These are phyloP conservation scores for Xestobium rufovillosum DNA, from an alignment of 2,888 invertebrate species.

Conservation along the genomic window DNA sequence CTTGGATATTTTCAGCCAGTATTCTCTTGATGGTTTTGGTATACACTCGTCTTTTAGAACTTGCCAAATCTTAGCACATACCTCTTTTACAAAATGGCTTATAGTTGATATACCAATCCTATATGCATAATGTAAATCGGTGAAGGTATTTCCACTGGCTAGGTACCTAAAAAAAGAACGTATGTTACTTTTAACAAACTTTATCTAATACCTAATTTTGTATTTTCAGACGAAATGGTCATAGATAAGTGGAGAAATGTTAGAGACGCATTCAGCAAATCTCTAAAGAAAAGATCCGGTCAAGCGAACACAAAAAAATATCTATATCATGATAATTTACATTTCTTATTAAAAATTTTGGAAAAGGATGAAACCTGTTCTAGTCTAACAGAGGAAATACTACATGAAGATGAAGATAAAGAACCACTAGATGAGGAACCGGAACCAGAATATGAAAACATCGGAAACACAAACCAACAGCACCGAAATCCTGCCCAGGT, in stretches of 20 bases:
- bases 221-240: conserved; percentile 1
- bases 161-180: conserved; percentile 13
- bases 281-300: conserved; percentile 2
- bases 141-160: conserved; percentile 12
- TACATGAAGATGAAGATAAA: background rate
- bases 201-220: background rate
- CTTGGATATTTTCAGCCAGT: conserved; percentile 4
- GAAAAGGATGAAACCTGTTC: conserved; percentile 1
- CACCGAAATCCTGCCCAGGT: background rate
- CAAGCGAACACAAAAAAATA: conserved; percentile 1
- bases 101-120: conserved; percentile 12
- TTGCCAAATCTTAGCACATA: conserved; percentile 8
- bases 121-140: conserved; percentile 14
- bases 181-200: too few species aligned
- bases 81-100: conserved; percentile 10
- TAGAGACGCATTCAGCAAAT: conserved; percentile 3
- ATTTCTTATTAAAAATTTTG: background rate
- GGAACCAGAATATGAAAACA: conserved; percentile 1
- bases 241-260: conserved; percentile 2
- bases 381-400: background rate
- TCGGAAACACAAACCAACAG: conserved; percentile 1
- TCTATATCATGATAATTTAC: background rate
- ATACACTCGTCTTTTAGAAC: conserved; percentile 8
- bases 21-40: conserved; percentile 4
- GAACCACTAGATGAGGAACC: background rate